Evolutionary conservation across 1,140 invertebrate species (phyloP).

Genomic region (Hyposmocoma kahamanoa): DNA sequence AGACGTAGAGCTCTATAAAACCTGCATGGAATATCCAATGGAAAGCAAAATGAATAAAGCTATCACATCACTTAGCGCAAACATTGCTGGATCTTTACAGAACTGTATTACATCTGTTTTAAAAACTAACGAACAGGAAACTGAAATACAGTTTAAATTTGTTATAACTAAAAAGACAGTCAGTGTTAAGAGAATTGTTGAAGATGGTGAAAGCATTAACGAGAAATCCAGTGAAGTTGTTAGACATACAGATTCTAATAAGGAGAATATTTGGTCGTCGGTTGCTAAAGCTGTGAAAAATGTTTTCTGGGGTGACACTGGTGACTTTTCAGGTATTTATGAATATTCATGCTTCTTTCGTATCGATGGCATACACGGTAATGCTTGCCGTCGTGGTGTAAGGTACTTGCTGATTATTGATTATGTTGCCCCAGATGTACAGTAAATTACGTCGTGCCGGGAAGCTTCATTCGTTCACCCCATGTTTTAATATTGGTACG

Average conservation of each 20-base stretch:
- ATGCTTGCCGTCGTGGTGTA: too few relatives aligned
- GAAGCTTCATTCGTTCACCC: too few relatives aligned
- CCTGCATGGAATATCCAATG: constrained; percentile 38
- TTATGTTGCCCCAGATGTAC: too few relatives aligned
- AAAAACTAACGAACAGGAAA: constrained; percentile 50
- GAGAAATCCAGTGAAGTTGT: constrained; percentile 35
- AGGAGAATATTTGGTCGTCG: constrained; percentile 60
- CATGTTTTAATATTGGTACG: too few relatives aligned
- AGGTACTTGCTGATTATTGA: too few relatives aligned
- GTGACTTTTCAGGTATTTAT: too few relatives aligned
- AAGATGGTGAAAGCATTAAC: constrained; percentile 23
- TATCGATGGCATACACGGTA: too few relatives aligned
- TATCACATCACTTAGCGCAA: constrained; percentile 43
- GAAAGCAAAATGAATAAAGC: constrained; percentile 30
- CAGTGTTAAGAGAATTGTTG: constrained; percentile 41
- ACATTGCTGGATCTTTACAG: constrained; percentile 62
- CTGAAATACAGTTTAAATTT: constrained; percentile 71
- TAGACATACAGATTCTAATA: constrained; percentile 32
- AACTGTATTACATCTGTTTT: constrained; percentile 54
- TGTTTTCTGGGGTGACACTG: constrained; percentile 62
- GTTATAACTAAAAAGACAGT: constrained; percentile 65
- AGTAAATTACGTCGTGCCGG: too few relatives aligned
- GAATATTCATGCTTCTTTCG: too few relatives aligned
- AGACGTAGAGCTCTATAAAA: constrained; percentile 55
- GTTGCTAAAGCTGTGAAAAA: constrained; percentile 56